Conservation (phyloP, 2,797 vertebrate genomes). For the Rhinatrema bivittatum region DNA sequence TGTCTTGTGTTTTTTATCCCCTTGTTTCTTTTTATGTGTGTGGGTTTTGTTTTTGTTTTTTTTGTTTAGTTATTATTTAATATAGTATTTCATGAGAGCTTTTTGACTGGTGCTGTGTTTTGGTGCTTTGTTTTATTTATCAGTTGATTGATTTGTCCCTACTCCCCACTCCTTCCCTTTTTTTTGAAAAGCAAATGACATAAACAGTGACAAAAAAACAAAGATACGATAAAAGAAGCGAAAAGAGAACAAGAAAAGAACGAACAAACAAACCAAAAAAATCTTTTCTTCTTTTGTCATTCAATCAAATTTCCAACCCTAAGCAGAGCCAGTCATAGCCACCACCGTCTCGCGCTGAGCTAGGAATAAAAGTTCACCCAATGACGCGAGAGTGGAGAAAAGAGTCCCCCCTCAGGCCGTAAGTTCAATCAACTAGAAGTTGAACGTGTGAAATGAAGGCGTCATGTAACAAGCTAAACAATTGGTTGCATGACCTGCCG, state of each 20-base stretch:
- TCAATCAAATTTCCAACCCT: slow-evolving; percentile 74
- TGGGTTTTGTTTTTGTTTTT: slow-evolving; percentile 30
- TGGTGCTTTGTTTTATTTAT: slow-evolving; percentile 46
- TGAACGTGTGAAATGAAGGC: slow-evolving; percentile 75
- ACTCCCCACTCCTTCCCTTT: slow-evolving; percentile 3
- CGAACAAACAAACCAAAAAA: slow-evolving; percentile 40
- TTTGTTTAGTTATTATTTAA: slow-evolving; percentile 40
- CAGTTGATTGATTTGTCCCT: slow-evolving; percentile 3
- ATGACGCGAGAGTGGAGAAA: slow-evolving; percentile 75
- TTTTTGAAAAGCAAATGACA: no score
- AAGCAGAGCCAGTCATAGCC: slow-evolving; percentile 73
- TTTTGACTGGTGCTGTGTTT: slow-evolving; percentile 59
- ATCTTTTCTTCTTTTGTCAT: slow-evolving; percentile 78
- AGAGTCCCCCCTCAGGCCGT: slow-evolving; percentile 70
- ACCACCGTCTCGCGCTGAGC: slow-evolving; percentile 72
- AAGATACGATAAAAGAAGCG: slow-evolving; percentile 2
- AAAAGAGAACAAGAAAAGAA: slow-evolving; percentile 9
- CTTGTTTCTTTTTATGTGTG: slow-evolving; percentile 16
- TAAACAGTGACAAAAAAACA: no score
- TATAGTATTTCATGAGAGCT: slow-evolving; percentile 51
- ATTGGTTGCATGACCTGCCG: slow-evolving; percentile 75
- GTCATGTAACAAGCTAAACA: slow-evolving; percentile 73
- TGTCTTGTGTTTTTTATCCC: slow-evolving; percentile 31
- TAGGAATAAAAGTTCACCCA: slow-evolving; percentile 75
- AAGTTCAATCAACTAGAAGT: slow-evolving; percentile 74